Evolutionary conservation across 2,113 vertebrate species (phyloP).

Genomic region (Macroglossus sobrinus): DNA sequence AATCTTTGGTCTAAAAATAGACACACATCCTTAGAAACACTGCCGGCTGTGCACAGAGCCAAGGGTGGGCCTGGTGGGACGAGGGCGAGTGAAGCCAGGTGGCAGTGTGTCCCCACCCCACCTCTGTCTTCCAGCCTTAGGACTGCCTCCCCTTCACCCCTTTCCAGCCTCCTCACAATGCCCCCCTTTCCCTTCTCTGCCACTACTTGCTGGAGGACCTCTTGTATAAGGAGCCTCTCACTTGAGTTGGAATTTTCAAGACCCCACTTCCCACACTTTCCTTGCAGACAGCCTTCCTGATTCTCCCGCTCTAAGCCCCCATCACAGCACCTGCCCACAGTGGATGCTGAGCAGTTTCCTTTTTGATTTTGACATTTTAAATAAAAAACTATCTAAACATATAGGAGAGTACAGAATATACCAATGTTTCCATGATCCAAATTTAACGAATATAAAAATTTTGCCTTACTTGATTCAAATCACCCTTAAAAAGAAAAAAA

Average conservation of each 20-base stretch:
- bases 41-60: background rate
- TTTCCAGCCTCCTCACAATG: background rate
- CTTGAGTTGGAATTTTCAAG: background rate
- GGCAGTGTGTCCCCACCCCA: background rate
- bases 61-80: background rate
- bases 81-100: background rate
- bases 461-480: background rate
- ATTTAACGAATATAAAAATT: background rate
- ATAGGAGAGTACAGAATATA: background rate
- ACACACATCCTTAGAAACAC: slow-evolving; percentile 73
- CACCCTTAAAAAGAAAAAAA: slow-evolving; percentile 22
- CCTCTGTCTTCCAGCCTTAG: background rate
- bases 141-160: background rate
- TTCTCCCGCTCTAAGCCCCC: background rate
- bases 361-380: background rate
- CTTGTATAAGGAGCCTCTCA: background rate
- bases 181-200: background rate
- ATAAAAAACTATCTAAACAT: background rate
- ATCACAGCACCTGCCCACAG: background rate
- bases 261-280: background rate
- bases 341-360: background rate
- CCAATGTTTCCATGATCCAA: background rate
- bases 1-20: slow-evolving; percentile 79
- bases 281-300: background rate
- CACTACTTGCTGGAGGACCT: background rate